A percentile compares a stretch with the other conserved stretches of the same genome.
These are phyloP conservation scores for Crypturellus tataupa DNA, from an alignment of 2,797 vertebrate genomes.

Conservation along the genomic window DNA sequence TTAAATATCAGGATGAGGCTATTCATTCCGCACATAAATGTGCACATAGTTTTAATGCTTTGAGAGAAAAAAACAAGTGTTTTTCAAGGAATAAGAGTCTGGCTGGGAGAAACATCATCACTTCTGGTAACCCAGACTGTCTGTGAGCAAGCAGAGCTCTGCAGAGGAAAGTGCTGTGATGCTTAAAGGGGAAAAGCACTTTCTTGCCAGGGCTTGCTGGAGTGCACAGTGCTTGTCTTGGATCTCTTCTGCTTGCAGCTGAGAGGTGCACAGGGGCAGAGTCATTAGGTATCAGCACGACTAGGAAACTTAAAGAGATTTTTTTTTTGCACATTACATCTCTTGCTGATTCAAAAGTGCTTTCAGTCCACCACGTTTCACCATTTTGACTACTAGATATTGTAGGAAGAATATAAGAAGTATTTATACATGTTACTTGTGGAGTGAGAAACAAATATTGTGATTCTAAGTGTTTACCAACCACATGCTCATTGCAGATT, in stretches of 20 bases:
- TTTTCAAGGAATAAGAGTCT: not conserved
- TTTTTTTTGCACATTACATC: not conserved
- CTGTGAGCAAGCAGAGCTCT: not conserved
- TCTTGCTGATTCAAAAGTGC: not conserved
- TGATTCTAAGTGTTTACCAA: conserved; percentile 41
- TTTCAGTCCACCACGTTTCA: not conserved
- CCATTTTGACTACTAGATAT: not conserved
- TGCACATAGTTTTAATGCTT: not conserved
- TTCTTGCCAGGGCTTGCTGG: not conserved
- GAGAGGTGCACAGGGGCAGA: not conserved
- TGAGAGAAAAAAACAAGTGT: not conserved
- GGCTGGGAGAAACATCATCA: not conserved
- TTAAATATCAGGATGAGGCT: not conserved
- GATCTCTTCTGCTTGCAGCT: not conserved
- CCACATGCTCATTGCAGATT: conserved; percentile 15
- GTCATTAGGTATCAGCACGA: not conserved
- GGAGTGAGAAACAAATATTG: not conserved
- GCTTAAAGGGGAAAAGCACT: not conserved
- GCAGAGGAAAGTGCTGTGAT: not conserved
- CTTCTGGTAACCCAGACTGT: not conserved
- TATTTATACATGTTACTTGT: not conserved
- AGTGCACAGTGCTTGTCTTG: not conserved
- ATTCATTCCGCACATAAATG: not conserved
- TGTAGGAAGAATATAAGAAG: not conserved
- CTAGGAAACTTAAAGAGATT: not conserved